Evolutionary conservation across 2,113 vertebrate species (phyloP), one percentile per base, ranked within the genome.

Genomic region (Osmerus mordax): DNA sequence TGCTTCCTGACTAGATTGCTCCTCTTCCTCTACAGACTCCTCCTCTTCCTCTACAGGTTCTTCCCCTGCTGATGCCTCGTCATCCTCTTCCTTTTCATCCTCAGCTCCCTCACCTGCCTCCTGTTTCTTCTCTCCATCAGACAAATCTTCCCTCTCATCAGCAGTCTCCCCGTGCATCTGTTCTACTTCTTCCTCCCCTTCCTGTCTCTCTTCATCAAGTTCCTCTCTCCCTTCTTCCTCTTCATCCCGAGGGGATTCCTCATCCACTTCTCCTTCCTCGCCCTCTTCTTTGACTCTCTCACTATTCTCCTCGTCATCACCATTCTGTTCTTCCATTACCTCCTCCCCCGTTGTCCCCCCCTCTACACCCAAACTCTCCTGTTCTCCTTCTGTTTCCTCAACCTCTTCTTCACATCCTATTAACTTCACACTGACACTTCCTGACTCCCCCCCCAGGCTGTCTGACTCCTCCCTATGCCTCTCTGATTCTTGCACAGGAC

Each of bases 51-150:
- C 25, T 47, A 7, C 41, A 12, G 41, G 7, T 53, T 71, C 54
- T 41, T 18, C 25, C 58, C 56, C 63, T 7, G 9, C 21, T 56
- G 4, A 32, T 7, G 29, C 28, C 25, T 72, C 71, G 7, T 54
- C 65, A 25, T 23, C 67, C 25, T 47, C 67, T 18, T 28, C 25
- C 18, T n/a, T 28, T 28, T 28, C 25, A 25, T 11, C 59, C 25
- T 32, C 23, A 15, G 12, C 28, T 15, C 23, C 21, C 14, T 77
- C 65, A 28, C 25, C 25, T 3, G 67, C 72, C 36, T 0, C 15
- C 47, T 79, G 72, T 72, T 83, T 60, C 0, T 78, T 70, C 53
- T 79, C 74, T 41, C 65, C 81, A n/a, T 69, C 79, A 36, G 16
- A 32, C 18, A 63, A 72, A 28, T 13, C 62, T 41, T 59, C 28